phyloP scores from a whole-genome alignment of 2,113 vertebrate genomes.

The Toxotes jaculatrix region DNA sequence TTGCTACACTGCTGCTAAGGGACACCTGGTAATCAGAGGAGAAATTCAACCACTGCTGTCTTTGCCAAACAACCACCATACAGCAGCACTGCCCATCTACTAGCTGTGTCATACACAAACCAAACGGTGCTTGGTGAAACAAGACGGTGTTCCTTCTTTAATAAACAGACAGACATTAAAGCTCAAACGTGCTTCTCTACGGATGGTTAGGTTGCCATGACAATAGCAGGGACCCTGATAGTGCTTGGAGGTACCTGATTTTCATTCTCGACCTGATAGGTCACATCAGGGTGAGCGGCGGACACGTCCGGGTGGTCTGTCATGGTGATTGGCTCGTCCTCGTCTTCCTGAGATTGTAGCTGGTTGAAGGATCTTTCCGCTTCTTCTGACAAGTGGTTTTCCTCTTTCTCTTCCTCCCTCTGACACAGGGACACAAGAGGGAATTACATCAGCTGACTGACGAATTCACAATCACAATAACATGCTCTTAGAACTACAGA shows the following conservation, averaged over 20 bases:
- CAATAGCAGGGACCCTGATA: constrained; percentile 71
- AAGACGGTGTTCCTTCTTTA: constrained; percentile 49
- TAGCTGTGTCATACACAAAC: constrained; percentile 57
- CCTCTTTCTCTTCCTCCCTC: constrained; percentile 92
- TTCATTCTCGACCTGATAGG: constrained; percentile 88
- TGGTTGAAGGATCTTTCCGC: constrained; percentile 88
- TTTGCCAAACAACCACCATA: constrained; percentile 26
- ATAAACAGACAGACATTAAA: constrained; percentile 36
- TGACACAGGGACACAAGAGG: constrained; percentile 55
- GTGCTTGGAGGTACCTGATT: constrained; percentile 51
- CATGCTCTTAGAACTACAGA: not conserved
- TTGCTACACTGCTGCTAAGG: constrained; percentile 30
- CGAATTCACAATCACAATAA: not conserved
- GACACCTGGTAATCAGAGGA: constrained; percentile 14
- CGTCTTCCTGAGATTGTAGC: constrained; percentile 79
- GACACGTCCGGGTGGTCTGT: constrained; percentile 80
- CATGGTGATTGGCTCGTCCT: constrained; percentile 61
- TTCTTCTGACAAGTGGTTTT: constrained; percentile 91
- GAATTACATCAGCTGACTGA: not conserved
- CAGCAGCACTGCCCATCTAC: constrained; percentile 46
- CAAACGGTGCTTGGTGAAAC: constrained; percentile 64
- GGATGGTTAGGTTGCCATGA: constrained; percentile 81
- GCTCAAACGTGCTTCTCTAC: not conserved
- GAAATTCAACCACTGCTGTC: not conserved
- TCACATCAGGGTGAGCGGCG: constrained; percentile 82